phyloP scores from a whole-genome alignment of 2,797 vertebrate species.

The Diceros bicornis region DNA sequence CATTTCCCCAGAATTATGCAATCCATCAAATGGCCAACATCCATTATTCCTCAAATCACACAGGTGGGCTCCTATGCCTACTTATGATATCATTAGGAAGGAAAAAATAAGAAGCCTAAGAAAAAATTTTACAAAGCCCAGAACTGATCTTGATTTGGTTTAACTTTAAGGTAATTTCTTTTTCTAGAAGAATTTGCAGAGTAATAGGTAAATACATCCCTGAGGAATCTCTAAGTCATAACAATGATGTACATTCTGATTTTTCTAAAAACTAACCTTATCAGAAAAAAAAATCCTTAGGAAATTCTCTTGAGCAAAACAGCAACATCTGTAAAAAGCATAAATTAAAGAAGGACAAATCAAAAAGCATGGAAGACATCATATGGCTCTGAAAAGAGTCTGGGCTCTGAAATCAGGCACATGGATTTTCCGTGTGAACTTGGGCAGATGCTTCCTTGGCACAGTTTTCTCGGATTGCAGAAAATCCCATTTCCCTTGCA shows the following conservation, averaged over 20 bases:
- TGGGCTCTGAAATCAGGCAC: neutral
- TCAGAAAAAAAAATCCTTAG: neutral
- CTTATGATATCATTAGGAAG: neutral
- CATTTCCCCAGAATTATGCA: neutral
- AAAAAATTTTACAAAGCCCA: neutral
- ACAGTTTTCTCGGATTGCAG: neutral
- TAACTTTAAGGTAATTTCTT: neutral
- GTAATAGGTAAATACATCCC: neutral
- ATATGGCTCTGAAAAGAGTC: neutral
- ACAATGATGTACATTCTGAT: neutral
- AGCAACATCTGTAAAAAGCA: neutral
- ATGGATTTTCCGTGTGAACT: neutral
- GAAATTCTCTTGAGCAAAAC: neutral
- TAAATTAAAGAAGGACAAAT: neutral
- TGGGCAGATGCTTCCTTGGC: neutral
- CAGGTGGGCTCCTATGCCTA: neutral
- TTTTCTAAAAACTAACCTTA: neutral
- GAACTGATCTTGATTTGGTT: neutral
- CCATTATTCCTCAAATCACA: neutral
- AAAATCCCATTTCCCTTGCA: neutral
- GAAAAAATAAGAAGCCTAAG: neutral
- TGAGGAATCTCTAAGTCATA: neutral
- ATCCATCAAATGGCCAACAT: neutral
- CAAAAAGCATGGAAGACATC: neutral
- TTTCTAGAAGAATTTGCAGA: neutral